A percentile compares a stretch with the other conserved stretches of the same genome.
Evolutionary conservation across 2,113 vertebrate genomes (phyloP).

Genomic region (Pongo pygmaeus): DNA sequence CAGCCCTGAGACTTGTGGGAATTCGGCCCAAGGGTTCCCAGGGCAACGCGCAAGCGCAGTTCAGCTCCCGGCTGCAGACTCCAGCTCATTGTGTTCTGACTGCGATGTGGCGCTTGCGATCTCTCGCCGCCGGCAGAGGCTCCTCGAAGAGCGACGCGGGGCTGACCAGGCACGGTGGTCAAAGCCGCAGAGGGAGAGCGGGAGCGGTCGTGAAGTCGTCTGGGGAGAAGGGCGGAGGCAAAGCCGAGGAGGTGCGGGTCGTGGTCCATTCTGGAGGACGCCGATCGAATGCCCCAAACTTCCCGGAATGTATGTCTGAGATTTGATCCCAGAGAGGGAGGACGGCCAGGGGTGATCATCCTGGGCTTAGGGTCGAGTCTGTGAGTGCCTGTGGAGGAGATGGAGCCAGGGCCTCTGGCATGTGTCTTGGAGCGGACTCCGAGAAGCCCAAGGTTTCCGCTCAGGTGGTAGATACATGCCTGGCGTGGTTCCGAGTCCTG

Average conservation of each 20-base stretch:
- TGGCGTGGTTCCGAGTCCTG: rapidly evolving
- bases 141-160: neutral
- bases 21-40: neutral
- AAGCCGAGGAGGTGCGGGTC: neutral
- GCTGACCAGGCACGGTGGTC: neutral
- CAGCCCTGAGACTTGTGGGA: neutral
- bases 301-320: neutral
- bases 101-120: neutral
- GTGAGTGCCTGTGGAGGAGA: neutral
- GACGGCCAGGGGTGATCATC: neutral
- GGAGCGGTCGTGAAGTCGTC: neutral
- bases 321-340: neutral
- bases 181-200: neutral
- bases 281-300: neutral
- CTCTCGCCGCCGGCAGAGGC: neutral
- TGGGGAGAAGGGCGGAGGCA: neutral
- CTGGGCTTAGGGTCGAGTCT: neutral
- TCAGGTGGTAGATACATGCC: neutral
- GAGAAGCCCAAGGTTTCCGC: rapidly evolving
- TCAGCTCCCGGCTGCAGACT: neutral
- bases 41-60: slow-evolving; percentile 66
- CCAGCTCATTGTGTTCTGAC: slow-evolving; percentile 26
- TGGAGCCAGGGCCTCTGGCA: neutral
- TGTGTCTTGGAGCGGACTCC: neutral
- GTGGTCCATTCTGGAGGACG: neutral